Conservation (phyloP, 2,888 invertebrate genomes). For the Plagodis dolabraria region DNA sequence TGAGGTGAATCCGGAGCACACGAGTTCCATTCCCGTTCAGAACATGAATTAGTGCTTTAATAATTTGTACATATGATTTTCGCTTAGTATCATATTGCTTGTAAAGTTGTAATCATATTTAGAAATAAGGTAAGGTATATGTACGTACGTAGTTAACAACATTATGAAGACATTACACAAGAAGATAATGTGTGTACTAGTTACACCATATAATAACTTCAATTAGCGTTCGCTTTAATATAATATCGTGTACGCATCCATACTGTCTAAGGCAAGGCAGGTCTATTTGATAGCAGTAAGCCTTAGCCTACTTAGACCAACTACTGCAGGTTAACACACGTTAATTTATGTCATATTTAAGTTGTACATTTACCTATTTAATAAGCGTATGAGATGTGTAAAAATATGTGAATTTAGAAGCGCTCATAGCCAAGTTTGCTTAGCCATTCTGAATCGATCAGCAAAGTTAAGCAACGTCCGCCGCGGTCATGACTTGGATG, state of each 20-base stretch:
- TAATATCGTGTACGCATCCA: constrained; percentile 49
- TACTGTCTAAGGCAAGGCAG: constrained; percentile 48
- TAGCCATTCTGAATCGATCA: no score
- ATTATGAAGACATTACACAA: neutral
- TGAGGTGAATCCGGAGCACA: no score
- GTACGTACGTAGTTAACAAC: no score
- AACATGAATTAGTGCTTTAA: no score
- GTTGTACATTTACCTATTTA: neutral
- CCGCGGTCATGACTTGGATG: no score
- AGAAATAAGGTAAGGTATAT: neutral
- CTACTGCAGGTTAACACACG: constrained; percentile 18
- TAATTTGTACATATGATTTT: no score
- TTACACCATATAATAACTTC: constrained; percentile 13
- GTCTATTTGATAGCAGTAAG: constrained; percentile 56
- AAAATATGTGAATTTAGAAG: no score
- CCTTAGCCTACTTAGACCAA: constrained; percentile 57
- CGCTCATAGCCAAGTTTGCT: no score
- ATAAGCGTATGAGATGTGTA: constrained; percentile 4
- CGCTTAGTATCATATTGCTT: no score
- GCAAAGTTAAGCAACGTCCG: no score
- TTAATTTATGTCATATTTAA: constrained; percentile 18
- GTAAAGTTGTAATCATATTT: neutral
- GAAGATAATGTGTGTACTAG: neutral
- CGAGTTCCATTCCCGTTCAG: no score
- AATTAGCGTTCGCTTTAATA: constrained; percentile 19